Evolutionary conservation across 2,888 invertebrate species (phyloP).

Genomic region (Tetheella fluctuosa): DNA sequence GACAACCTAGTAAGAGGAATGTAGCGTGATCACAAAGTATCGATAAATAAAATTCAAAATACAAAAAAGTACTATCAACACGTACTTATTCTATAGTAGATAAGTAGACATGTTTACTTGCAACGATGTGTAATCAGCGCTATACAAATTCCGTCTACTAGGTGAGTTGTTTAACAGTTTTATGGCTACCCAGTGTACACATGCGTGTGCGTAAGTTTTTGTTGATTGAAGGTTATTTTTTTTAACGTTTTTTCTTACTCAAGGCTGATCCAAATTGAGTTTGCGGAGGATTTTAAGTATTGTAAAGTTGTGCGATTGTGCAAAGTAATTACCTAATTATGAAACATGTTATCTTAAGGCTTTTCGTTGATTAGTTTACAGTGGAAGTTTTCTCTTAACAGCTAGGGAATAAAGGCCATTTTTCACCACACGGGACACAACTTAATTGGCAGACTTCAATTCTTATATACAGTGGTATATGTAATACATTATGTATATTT

Average conservation of each 20-base stretch:
- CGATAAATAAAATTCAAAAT: not conserved
- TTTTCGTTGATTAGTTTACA: not conserved
- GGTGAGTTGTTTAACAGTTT: conserved; percentile 26
- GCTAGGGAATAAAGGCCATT: no score
- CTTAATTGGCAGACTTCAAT: no score
- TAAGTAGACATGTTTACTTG: conserved; percentile 17
- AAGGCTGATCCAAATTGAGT: conserved; percentile 29
- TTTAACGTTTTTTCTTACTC: conserved; percentile 17
- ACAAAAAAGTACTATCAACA: not conserved
- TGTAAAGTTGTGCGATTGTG: conserved; percentile 26
- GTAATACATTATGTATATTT: no score
- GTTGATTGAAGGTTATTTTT: conserved; percentile 31
- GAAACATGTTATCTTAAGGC: no score
- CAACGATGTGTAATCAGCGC: conserved; percentile 28
- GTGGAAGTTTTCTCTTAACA: no score
- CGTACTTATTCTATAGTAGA: conserved; percentile 7
- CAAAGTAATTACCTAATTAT: conserved; percentile 12
- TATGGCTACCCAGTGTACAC: conserved; percentile 26
- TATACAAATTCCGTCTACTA: conserved; percentile 17
- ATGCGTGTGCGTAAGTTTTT: conserved; percentile 19
- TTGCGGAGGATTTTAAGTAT: conserved; percentile 7
- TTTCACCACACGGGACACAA: no score
- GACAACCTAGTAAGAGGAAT: not conserved
- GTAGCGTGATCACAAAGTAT: not conserved
- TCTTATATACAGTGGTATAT: no score